Evolutionary conservation across 2,888 invertebrate species (phyloP).

Genomic region (Lutraria lutraria): DNA sequence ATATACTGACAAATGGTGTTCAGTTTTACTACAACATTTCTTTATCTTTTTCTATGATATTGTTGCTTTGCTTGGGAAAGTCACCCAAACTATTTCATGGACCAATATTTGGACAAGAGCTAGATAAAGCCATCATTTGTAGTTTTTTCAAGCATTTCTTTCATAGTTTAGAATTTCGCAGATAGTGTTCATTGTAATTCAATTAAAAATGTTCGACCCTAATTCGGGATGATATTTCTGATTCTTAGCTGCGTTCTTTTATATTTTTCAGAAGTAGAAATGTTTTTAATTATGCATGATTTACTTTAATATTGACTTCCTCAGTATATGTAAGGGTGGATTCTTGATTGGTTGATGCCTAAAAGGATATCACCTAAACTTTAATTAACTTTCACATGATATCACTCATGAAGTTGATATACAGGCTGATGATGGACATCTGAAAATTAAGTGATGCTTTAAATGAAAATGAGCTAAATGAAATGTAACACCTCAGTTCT

Average conservation of each 20-base stretch:
- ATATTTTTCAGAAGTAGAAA: not conserved
- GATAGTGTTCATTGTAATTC: not conserved
- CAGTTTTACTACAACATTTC: not conserved
- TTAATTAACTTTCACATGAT: too few species aligned
- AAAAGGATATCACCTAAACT: too few species aligned
- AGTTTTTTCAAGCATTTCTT: not conserved
- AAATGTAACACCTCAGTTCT: too few species aligned
- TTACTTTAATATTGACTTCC: not conserved
- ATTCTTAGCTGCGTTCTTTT: not conserved
- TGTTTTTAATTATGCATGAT: not conserved
- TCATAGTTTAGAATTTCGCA: not conserved
- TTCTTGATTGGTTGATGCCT: not conserved
- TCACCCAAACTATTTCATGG: not conserved
- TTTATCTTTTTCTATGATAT: not conserved
- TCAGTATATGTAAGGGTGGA: not conserved
- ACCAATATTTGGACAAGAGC: not conserved
- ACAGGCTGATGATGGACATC: too few species aligned
- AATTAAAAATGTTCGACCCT: not conserved
- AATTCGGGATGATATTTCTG: not conserved
- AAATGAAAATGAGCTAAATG: too few species aligned
- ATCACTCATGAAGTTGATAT: too few species aligned
- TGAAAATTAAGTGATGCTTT: too few species aligned
- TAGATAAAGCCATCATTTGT: not conserved
- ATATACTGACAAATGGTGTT: too few species aligned
- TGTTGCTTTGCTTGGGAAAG: not conserved